Evolutionary conservation across 2,888 invertebrate genomes (phyloP), one percentile per base, ranked within the genome.

Genomic region (Acheta domesticus): DNA sequence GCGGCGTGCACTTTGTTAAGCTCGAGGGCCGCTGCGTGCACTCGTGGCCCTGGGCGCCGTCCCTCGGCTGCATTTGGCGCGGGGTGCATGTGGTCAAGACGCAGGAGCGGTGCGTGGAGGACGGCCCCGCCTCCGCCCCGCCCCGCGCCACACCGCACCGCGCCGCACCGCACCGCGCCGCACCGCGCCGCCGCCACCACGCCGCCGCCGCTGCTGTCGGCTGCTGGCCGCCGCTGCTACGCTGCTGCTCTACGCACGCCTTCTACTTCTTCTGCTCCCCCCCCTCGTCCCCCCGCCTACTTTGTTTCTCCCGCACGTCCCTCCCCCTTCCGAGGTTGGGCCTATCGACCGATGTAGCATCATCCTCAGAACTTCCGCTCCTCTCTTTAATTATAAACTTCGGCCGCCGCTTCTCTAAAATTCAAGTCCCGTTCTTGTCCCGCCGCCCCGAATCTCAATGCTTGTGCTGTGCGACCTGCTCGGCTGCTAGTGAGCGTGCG

Each of bases 1-100:
- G 76, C 19, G 76, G 76, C 8, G 76, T 76, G 8, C 76, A 76
- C 76, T 23, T 76, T 23, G 76, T 76, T n/a, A 21, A 48, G n/a
- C 76, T 76, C 48, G 76, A 76, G 49, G 76, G 76, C 76, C 76
- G 76, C 76, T 76, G 49, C 20, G 76, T 76, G 48, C 76, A 76
- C 19, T 48, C 48, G 48, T 76, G 76, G 76, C 76, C 76, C 48
- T 76, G 76, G 76, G 23, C 76, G 48, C 76, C 76, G 48, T 76
- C 76, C 11, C 76, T 76, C 48, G 48, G 48, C 76, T 76, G 76
- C 49, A 21, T 76, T 12, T 76, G 76, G 76, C 48, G 76, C 48
- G 48, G 76, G 48, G 76, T 76, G 48, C 23, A 21, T n/a, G 76
- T 76, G 48, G 48, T 76, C 76, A 76, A 76, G 76, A 76, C 48